Base-by-base conservation (phyloP, 30 jellyfish, hydroid and myxozoan species). In the Hydractinia symbiolongicarpus region DNA sequence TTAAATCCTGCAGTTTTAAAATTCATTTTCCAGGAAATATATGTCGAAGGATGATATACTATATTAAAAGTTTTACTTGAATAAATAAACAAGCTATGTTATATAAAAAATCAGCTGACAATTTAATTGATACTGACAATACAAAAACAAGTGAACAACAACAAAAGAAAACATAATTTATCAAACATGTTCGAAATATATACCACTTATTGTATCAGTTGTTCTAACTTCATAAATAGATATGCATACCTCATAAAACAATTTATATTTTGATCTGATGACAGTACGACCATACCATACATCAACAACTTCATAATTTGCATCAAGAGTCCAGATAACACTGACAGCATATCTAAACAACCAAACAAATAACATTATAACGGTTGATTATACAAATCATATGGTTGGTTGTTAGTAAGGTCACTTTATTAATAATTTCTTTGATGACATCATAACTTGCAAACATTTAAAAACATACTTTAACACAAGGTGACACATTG, bases 211-310 rank as follows among this genome's bases (percentile, higher is more conserved):
- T 30, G 44, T 30, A 30, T 0, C 2, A 2, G 44, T 30, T 30
- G 44, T 30, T 30, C 44, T 30, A 30, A 30, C 44, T 30, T 0
- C 44, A 30, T 0, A 30, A 30, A 30, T 30, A 2, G 44, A 64
- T 7, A n/a, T 64, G 9, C 50, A 17, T 79, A 79, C 87, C 82
- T 79, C 83, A 67, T 79, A 79, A 20, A 30, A 64, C 15, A 79
- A 84, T 79, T 79, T 79, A n/a, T 79, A 79, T 30, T 51, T 19
- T 17, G 87, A 79, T 11, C 87, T 40, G 16, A 79, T 79, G 49
- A 79, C 67, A 21, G 84, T 79, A n/a, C 87, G 67, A 5, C 87
- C 87, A 61, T 79, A 79, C 87, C 87, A 79, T 7, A 79, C 84
- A 79, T 79, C 84, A 9, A 61, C 14, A 50, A 79, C 87, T 8